phyloP scores from a whole-genome alignment of 2,888 invertebrate genomes.

The Pantelozetes paolii region DNA sequence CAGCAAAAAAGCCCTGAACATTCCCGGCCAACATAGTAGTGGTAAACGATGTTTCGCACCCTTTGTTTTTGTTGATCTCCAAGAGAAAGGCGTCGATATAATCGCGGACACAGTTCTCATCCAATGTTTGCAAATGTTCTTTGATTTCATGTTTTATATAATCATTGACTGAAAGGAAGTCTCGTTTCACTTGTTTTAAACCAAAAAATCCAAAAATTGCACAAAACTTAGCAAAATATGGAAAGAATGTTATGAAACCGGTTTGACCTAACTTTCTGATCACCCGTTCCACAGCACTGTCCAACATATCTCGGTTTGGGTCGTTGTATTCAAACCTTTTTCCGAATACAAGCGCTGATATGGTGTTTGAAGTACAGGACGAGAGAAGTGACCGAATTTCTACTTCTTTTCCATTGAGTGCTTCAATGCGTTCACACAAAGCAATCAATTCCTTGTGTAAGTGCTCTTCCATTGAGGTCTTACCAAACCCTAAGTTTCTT shows the following conservation, averaged over 20 bases:
- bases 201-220: constrained; percentile 13
- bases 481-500: constrained; percentile 47
- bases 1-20: constrained; percentile 35
- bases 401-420: constrained; percentile 7
- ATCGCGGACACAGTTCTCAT: constrained; percentile 19
- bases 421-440: constrained; percentile 43
- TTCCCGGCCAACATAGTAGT: constrained; percentile 29
- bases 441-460: constrained; percentile 46
- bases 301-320: constrained; percentile 38
- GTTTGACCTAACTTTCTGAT: constrained; percentile 30
- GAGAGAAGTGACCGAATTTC: constrained; percentile 38
- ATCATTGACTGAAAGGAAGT: constrained; percentile 13
- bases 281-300: not conserved
- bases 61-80: not conserved
- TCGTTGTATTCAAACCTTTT: constrained; percentile 46
- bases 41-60: not conserved
- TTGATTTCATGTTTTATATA: constrained; percentile 7
- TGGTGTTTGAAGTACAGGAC: constrained; percentile 47
- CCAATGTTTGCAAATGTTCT: constrained; percentile 4
- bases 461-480: constrained; percentile 47
- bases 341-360: constrained; percentile 47
- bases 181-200: constrained; percentile 7
- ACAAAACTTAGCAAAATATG: constrained; percentile 9
- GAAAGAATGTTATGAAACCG: constrained; percentile 34
- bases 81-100: constrained; percentile 38